A percentile compares a stretch with the other conserved stretches of the same genome.
Evolutionary conservation across 2,113 vertebrate genomes (phyloP).

Genomic region (Coregonus clupeaformis): DNA sequence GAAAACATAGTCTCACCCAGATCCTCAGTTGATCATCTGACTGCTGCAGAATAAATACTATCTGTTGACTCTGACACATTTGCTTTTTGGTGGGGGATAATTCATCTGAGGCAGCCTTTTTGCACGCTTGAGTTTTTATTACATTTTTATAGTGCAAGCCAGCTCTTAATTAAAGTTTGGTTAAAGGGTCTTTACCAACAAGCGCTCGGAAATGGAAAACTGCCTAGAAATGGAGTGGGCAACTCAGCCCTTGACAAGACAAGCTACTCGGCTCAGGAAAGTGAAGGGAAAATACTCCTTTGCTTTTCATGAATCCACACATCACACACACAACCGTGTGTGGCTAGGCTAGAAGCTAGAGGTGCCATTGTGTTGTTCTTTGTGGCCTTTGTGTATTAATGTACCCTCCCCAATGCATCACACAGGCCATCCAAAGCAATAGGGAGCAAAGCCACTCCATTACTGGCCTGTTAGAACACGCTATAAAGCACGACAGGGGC

Average conservation of each 20-base stretch:
- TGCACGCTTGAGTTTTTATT: conserved; percentile 41
- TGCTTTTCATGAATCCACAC: neutral
- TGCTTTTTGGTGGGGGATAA: conserved; percentile 4
- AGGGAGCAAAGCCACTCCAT: conserved; percentile 28
- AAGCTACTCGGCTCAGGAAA: conserved; percentile 19
- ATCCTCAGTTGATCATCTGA: conserved; percentile 42
- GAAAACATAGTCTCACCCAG: conserved; percentile 18
- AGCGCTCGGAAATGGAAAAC: conserved; percentile 51
- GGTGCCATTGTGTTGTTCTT: neutral
- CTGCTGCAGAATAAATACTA: conserved; percentile 37
- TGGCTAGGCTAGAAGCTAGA: neutral
- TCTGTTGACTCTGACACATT: conserved; percentile 54
- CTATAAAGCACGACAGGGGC: conserved; percentile 37
- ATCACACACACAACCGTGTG: neutral
- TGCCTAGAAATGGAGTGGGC: conserved; percentile 42
- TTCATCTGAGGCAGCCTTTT: conserved; percentile 36
- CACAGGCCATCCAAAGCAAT: neutral
- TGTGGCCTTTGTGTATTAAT: neutral
- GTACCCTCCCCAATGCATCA: neutral
- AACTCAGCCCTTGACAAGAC: conserved; percentile 48
- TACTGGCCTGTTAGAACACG: conserved; percentile 31
- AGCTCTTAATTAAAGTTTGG: conserved; percentile 57
- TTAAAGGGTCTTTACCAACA: conserved; percentile 33
- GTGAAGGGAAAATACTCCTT: conserved; percentile 20
- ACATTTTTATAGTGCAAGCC: conserved; percentile 37